Evolutionary conservation across 2,888 invertebrate species (phyloP).

Genomic region (Syrphus vitripennis): DNA sequence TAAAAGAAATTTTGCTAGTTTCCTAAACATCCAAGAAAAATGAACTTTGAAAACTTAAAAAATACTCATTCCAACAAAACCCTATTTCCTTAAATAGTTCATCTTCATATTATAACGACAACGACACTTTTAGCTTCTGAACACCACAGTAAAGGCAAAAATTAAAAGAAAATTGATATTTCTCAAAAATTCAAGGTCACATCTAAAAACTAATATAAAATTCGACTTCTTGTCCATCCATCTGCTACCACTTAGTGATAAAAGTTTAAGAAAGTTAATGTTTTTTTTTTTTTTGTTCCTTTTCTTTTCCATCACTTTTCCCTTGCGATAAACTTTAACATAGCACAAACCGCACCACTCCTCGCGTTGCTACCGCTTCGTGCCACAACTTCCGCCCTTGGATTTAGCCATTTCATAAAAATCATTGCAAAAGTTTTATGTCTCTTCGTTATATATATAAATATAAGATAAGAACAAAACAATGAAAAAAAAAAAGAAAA

Average conservation of each 20-base stretch:
- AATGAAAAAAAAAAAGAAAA: neutral
- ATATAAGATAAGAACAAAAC: constrained; percentile 3
- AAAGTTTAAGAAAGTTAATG: constrained; percentile 14
- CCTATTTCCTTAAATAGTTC: neutral
- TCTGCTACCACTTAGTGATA: constrained; percentile 26
- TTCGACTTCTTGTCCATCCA: constrained; percentile 28
- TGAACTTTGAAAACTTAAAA: too few relatives aligned
- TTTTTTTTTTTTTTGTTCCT: neutral
- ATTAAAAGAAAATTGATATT: constrained; percentile 10
- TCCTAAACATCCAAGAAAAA: too few relatives aligned
- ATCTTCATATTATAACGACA: neutral
- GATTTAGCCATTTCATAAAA: constrained; percentile 40
- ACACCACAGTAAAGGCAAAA: neutral
- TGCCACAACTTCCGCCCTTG: constrained; percentile 5
- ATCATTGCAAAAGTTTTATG: constrained; percentile 56
- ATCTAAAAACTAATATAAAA: constrained; percentile 27
- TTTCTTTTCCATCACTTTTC: neutral
- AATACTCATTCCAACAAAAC: too few relatives aligned
- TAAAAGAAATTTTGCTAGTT: too few relatives aligned
- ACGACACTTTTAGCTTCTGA: neutral
- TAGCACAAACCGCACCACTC: neutral
- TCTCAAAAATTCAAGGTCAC: constrained; percentile 21
- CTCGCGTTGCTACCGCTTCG: too few relatives aligned
- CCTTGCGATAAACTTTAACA: constrained; percentile 1
- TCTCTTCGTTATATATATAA: constrained; percentile 11